Evolutionary conservation across 2,888 invertebrate genomes (phyloP).

Genomic region (Aphodius granarius): DNA sequence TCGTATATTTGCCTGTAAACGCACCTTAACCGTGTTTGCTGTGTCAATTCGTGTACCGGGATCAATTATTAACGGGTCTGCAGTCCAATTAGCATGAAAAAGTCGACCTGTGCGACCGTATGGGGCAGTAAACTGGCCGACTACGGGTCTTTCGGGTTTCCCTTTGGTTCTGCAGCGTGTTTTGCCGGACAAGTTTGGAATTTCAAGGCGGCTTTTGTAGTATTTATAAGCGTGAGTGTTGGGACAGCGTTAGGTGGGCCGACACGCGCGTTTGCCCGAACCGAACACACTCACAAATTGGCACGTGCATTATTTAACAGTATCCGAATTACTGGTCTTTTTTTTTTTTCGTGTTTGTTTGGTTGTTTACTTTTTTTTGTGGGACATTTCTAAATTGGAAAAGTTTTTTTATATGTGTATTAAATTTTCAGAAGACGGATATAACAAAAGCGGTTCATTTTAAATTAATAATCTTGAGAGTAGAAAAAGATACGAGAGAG

Average conservation of each 20-base stretch:
- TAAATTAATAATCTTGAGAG: background rate
- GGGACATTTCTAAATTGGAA: background rate
- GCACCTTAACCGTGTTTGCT: background rate
- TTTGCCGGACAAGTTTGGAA: background rate
- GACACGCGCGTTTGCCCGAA: too few species aligned
- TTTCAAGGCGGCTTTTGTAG: background rate
- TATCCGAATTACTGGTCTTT: background rate
- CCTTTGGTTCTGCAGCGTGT: background rate
- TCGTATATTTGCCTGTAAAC: background rate
- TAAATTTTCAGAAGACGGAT: too few species aligned
- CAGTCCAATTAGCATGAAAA: background rate
- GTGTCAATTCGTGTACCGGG: background rate
- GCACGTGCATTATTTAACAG: background rate
- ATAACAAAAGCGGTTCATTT: too few species aligned
- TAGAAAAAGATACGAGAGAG: background rate
- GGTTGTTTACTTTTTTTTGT: background rate
- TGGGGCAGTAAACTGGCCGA: background rate
- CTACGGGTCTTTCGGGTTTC: background rate
- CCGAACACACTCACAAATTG: background rate
- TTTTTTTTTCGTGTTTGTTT: background rate
- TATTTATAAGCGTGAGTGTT: background rate
- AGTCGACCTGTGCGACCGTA: background rate
- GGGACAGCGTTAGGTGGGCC: too few species aligned
- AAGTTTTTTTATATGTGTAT: background rate
- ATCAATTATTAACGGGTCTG: background rate